Evolutionary conservation across 2,797 vertebrate species (phyloP).

Genomic region (Antennarius maculatus): DNA sequence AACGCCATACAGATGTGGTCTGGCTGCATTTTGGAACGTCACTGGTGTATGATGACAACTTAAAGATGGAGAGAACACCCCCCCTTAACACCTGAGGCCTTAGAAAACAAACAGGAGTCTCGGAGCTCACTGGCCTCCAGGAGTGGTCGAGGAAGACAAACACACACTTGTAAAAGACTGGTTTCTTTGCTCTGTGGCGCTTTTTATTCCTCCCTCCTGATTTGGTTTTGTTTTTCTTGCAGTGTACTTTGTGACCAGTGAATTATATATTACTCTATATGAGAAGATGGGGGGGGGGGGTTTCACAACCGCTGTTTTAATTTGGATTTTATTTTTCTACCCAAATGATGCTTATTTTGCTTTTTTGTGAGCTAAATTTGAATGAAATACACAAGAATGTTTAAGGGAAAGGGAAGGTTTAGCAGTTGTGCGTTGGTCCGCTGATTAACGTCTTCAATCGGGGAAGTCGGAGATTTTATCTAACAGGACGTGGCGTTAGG

Average conservation of each 20-base stretch:
- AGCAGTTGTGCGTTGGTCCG: slow-evolving; percentile 47
- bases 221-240: slow-evolving; percentile 51
- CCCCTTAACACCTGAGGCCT: slow-evolving; percentile 43
- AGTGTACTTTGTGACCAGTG: slow-evolving; percentile 79
- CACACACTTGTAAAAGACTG: slow-evolving; percentile 61
- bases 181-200: slow-evolving; percentile 67
- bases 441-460: slow-evolving; percentile 43
- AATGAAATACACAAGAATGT: slow-evolving; percentile 69
- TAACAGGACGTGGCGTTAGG: slow-evolving; percentile 43
- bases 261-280: slow-evolving; percentile 75
- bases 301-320: slow-evolving; percentile 66
- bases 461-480: slow-evolving; percentile 51
- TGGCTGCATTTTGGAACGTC: slow-evolving; percentile 36
- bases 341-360: slow-evolving; percentile 71
- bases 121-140: slow-evolving; percentile 46
- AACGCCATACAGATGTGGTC: slow-evolving; percentile 30
- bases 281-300: slow-evolving; percentile 42
- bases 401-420: slow-evolving; percentile 46
- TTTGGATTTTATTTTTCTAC: slow-evolving; percentile 86
- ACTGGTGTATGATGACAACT: slow-evolving; percentile 37
- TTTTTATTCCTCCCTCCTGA: slow-evolving; percentile 4
- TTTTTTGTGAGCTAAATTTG: slow-evolving; percentile 74
- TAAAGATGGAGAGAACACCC: slow-evolving; percentile 23
- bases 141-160: slow-evolving; percentile 51
- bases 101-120: slow-evolving; percentile 38